Base-by-base conservation (phyloP, 1,140 invertebrate species). In the Drosophila simulans region DNA sequence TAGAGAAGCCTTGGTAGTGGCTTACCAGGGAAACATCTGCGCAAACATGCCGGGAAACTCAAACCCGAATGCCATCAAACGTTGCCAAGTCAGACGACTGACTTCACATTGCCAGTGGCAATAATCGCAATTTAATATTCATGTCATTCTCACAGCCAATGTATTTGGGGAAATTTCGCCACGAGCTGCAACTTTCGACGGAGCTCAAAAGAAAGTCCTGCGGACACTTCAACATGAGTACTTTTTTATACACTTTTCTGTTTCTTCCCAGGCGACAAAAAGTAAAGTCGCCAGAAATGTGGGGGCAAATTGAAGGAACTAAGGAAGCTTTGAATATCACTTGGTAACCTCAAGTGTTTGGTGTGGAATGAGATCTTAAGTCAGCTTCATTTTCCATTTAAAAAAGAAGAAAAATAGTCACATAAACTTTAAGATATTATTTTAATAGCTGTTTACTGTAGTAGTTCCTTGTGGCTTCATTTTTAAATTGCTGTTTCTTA, bases 91-190 rank as follows among this genome's bases (percentile, higher is more conserved):
- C 64, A 65, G 37, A 51, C 35, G 43, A 79, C 51, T 48, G 43
- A 79, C 51, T 48, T 52, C 80, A 77, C 74, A 82, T 78, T 78
- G 84, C 84, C 84, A 77, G 72, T 59, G 84, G 84, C 85, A 89
- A 89, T 90, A 89, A 90, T 90, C 77, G 65, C 77, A 89, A 89
- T 89, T 89, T 89, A 90, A 89, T 89, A 89, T 89, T 89, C 85
- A 89, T 89, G 84, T 59, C 77, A 52, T 66, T 83, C 80, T 74
- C 80, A 72, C 80, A 89, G 84, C 80, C 85, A 84, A 89, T 89
- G 84, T 88, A 80, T 89, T 89, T 89, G 64, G 39, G 46, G 73
- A 80, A 88, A 71, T 86, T 64, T 64, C 69, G 56, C 79, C 69
- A 76, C 56, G 48, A 78, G 68, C 59, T 72, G 66, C 76, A 69